Evolutionary conservation across 2,888 invertebrate species (phyloP), one percentile per base, ranked within the genome.

Genomic region (Tetrapedia diversipes): DNA sequence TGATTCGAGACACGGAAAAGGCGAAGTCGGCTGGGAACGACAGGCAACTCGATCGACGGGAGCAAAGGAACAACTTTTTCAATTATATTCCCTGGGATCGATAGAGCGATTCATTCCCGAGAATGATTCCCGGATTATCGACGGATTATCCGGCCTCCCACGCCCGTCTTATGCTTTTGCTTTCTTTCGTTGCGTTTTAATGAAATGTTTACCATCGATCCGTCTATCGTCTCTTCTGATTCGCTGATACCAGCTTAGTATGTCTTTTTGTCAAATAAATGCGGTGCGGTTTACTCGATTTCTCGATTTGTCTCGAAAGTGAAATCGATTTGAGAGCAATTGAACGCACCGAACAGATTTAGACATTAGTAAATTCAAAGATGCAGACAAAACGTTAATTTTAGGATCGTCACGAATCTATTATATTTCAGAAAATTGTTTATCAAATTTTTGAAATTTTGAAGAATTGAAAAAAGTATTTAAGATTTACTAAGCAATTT

Each of bases 31-130:
- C 72, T 75, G 79, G 54, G 72, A 79, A 79, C 76, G 80, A 86
- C 77, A 81, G 78, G 65, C 76, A 49, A 66, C 76, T 82, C 81
- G 78, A 74, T 79, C 74, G 72, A 56, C 67, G 72, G n/a, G 74
- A 73, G 79, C 79, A 80, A 83, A 81, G 80, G 80, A 82, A 82
- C 80, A 86, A 87, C 86, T 87, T 87, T 87, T 86, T 86, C 87
- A 87, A 87, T 87, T 87, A 87, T 87, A 81, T 85, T 83, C 77
- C 78, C 75, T 66, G 77, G 75, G 83, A 85, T 86, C 82, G 83
- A 84, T 84, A 79, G 81, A 80, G 73, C 81, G 81, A 84, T 81
- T 83, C 84, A 78, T 83, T 81, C 75, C 78, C 77, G 76, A 81
- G 83, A 84, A 86, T 86, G 84, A 86, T 84, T 85, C 84, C 76